These are phyloP conservation scores for Cyprinella venusta DNA, from an alignment of 2,797 vertebrate genomes.

Conservation along the genomic window DNA sequence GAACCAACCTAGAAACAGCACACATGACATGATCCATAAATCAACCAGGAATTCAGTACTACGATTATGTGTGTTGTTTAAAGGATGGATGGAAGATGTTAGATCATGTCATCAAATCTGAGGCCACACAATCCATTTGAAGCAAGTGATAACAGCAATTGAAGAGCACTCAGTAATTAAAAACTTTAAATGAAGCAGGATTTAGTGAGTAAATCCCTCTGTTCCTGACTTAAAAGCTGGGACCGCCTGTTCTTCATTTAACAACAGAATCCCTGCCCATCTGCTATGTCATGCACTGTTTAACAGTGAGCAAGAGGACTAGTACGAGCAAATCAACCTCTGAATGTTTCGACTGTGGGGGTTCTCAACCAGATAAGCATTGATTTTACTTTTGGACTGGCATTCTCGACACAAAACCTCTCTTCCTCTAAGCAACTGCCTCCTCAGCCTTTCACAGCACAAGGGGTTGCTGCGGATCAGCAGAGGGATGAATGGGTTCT, in stretches of 20 bases:
- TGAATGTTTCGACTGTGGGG: constrained; percentile 19
- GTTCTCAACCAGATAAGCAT: constrained; percentile 29
- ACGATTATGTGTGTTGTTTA: constrained; percentile 1
- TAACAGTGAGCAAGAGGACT: constrained; percentile 17
- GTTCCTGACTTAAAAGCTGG: constrained; percentile 71
- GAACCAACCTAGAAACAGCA: constrained; percentile 1
- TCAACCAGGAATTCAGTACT: background rate
- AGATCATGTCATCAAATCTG: constrained; percentile 40
- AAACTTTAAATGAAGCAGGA: constrained; percentile 70
- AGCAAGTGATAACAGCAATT: constrained; percentile 8
- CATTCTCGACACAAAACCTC: constrained; percentile 66
- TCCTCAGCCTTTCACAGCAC: constrained; percentile 53
- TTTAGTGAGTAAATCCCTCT: constrained; percentile 75
- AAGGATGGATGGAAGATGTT: constrained; percentile 8
- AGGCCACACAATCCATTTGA: constrained; percentile 55
- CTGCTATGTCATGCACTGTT: constrained; percentile 57
- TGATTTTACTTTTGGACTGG: constrained; percentile 61
- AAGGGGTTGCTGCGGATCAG: constrained; percentile 46
- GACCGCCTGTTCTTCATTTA: constrained; percentile 66
- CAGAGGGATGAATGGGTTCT: constrained; percentile 65
- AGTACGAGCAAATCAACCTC: constrained; percentile 26
- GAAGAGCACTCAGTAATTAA: constrained; percentile 62
- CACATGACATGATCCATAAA: constrained; percentile 1
- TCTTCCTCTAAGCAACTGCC: constrained; percentile 54
- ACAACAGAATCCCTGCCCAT: constrained; percentile 72